phyloP scores from a whole-genome alignment of 2,797 vertebrate genomes.

The Potorous gilbertii region DNA sequence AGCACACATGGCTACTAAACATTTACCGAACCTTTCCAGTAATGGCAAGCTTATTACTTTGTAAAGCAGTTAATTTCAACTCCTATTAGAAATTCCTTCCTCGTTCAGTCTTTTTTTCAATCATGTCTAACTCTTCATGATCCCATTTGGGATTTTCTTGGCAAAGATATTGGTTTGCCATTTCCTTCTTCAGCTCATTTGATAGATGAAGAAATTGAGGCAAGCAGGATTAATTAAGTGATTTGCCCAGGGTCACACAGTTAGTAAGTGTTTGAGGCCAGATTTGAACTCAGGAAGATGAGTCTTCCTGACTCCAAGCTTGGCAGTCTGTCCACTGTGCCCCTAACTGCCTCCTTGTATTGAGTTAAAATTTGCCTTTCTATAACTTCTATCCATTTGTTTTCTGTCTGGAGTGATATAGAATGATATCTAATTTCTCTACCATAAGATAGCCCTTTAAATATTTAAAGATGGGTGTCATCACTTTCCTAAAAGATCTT shows the following conservation, averaged over 20 bases:
- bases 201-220: neutral
- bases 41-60: neutral
- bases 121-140: neutral
- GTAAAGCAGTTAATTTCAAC: neutral
- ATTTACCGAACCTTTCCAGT: neutral
- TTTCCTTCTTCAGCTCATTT: neutral
- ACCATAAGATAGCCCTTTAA: neutral
- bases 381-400: neutral
- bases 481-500: neutral
- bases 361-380: neutral
- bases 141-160: neutral
- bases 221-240: neutral
- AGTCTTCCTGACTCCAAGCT: neutral
- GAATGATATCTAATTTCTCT: neutral
- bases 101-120: neutral
- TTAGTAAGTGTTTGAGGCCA: no score
- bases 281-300: no score
- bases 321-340: neutral
- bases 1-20: neutral
- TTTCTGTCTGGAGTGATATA: neutral
- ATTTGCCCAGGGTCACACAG: neutral
- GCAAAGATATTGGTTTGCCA: neutral
- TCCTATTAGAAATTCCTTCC: neutral
- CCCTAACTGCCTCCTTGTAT: neutral
- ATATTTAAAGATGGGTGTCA: neutral